Evolutionary conservation across 2,888 invertebrate genomes (phyloP), one percentile per base, ranked within the genome.

Genomic region (Trissolcus brochymenae): DNA sequence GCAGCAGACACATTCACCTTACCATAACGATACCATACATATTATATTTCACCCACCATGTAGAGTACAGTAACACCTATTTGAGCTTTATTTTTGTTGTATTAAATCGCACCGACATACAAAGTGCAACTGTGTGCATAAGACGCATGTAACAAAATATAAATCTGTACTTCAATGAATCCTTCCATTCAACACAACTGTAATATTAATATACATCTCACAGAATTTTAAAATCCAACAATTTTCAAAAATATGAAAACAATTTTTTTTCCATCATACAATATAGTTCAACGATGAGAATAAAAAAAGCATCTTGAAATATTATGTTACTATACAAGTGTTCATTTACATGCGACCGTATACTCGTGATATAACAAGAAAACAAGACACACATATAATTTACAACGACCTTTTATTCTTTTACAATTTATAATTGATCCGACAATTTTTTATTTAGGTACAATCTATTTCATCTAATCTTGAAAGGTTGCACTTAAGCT

Each of bases 401-500:
- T 62, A 70, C 49, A 62, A 59, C 59, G 14, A 16, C n/a, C 43
- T 68, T 35, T 54, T 53, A 25, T 19, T 54, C 13, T 25, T 65
- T 66, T 6, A 35, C 35, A 35, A 56, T 67, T 72, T 55, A 55
- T 55, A 16, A 43, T 21, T 46, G 14, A 57, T 51, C 35, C 50
- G 17, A 56, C 50, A 14, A 67, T 57, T 56, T 6, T 46, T 21
- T 16, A 74, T 56, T 6, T 51, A 55, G 60, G 43, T 74, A 74
- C 74, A 74, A 67, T 67, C 74, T 67, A 74, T 67, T 62, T 25
- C 35, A 67, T 67, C 62, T 74, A 66, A 25, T 41, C 57, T 41
- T 11, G 7, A 35, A 49, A n/a, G 4, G 19, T 35, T 35, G 16
- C 11, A n/a, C 83, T 86, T 81, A 87, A 77, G 82, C 83, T 79